These are phyloP conservation scores for Procavia capensis DNA, from an alignment of 2,113 vertebrate species.

Conservation along the genomic window DNA sequence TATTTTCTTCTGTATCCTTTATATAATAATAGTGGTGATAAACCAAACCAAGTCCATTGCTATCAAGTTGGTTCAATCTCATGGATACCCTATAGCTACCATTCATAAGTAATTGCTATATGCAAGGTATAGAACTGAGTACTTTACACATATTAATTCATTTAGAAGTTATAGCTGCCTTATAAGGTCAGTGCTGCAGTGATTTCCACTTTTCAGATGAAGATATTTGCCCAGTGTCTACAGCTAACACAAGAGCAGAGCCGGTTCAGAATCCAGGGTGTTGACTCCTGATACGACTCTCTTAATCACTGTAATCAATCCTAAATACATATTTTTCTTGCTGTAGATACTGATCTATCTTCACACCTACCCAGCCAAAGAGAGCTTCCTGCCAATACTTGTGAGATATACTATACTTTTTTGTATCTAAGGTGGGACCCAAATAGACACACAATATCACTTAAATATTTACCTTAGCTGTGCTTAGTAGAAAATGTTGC, in stretches of 20 bases:
- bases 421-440: slow-evolving; percentile 88
- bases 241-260: background rate
- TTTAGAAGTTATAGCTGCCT: slow-evolving; percentile 1
- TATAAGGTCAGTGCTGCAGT: background rate
- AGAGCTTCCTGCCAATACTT: slow-evolving; percentile 90
- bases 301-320: slow-evolving; percentile 86
- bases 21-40: background rate
- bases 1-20: background rate
- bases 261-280: background rate
- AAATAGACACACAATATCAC: slow-evolving; percentile 84
- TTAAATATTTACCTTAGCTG: slow-evolving; percentile 34
- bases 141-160: slow-evolving; percentile 6
- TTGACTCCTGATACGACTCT: slow-evolving; percentile 84
- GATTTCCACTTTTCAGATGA: slow-evolving; percentile 38
- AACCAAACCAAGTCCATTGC: too few species aligned
- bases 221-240: background rate
- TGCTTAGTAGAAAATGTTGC: background rate
- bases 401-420: slow-evolving; percentile 91
- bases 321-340: slow-evolving; percentile 89
- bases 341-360: slow-evolving; percentile 87
- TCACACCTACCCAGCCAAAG: slow-evolving; percentile 85
- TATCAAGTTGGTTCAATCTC: too few species aligned
- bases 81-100: background rate
- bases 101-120: slow-evolving; percentile 54
- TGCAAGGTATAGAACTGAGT: background rate